A percentile compares a stretch with the other conserved stretches of the same genome.
phyloP scores from a whole-genome alignment of 2,797 vertebrate species.

The Alauda arvensis region DNA sequence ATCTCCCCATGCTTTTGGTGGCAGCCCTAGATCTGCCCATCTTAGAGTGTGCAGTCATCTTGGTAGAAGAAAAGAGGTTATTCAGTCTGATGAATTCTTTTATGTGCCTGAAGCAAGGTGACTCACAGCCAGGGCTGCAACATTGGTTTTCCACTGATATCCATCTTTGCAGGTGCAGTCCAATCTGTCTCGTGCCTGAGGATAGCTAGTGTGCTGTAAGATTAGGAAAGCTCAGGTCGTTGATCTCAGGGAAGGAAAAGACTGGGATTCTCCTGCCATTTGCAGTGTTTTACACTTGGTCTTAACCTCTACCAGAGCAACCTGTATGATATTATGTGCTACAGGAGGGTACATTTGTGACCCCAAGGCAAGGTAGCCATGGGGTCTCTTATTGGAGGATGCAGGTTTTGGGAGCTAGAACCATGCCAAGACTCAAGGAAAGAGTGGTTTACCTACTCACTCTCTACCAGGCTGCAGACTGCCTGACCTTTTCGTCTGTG shows the following conservation, averaged over 20 bases:
- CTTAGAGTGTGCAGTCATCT: background rate
- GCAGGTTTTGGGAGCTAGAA: background rate
- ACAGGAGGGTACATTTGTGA: background rate
- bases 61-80: background rate
- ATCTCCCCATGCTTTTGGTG: background rate
- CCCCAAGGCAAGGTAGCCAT: background rate
- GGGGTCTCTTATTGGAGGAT: background rate
- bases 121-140: background rate
- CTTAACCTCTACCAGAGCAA: background rate
- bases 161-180: conserved; percentile 24
- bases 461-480: background rate
- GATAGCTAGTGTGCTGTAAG: background rate
- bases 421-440: background rate
- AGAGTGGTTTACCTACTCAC: background rate
- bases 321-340: background rate
- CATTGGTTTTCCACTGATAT: background rate
- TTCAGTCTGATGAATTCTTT: background rate
- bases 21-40: background rate
- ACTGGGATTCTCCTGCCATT: background rate
- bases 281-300: background rate
- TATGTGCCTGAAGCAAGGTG: background rate
- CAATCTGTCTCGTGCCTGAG: background rate
- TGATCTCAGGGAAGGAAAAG: background rate
- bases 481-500: background rate
- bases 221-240: background rate